Evolutionary conservation across 2,113 vertebrate species (phyloP), one percentile per base, ranked within the genome.

Genomic region (Atractosteus spatula): DNA sequence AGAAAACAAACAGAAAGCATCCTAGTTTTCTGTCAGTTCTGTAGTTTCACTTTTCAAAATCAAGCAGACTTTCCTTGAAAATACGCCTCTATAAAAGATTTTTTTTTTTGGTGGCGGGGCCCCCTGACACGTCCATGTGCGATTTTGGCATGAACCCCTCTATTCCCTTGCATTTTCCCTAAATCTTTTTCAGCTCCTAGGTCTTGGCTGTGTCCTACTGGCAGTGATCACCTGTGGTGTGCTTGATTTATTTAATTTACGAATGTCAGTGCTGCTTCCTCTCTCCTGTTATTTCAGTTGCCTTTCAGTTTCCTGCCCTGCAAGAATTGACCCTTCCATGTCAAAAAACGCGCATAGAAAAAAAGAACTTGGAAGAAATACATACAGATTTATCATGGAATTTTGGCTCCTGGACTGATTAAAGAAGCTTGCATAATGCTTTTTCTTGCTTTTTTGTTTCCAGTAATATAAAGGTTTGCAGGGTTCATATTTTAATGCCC

Each of bases 201-300:
- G 47, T 62, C 59, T 54, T 61, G n/a, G 69, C 59, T 42, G 69
- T 8, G 44, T 29, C 41, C 59, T 65, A 3, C 41, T 62, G 62
- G 62, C 45, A 66, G 10, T 13, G 17, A 43, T 75, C 74, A 75
- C 74, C 74, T 70, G 54, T 66, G 68, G 44, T 12, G 63, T 66
- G n/a, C 14, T 14, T 74, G 72, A 69, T 62, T 69, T 69, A 61
- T 74, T 70, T 71, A 68, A 76, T 74, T 71, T 71, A 62, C 75
- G 56, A 62, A 43, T 73, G 63, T 70, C 69, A 62, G 64, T 4
- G 45, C 61, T 66, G 29, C 70, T 80, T 83, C 82, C 78, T 77
- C 71, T 79, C 61, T 57, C 70, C 77, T 83, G 82, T 80, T 83
- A 74, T 83, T 83, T 66, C 77, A 83, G 82, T 74, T 77, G 72